A percentile compares a stretch with the other conserved stretches of the same genome.
These are phyloP conservation scores for Panorpa germanica DNA, from an alignment of 2,888 invertebrate species.

Conservation along the genomic window DNA sequence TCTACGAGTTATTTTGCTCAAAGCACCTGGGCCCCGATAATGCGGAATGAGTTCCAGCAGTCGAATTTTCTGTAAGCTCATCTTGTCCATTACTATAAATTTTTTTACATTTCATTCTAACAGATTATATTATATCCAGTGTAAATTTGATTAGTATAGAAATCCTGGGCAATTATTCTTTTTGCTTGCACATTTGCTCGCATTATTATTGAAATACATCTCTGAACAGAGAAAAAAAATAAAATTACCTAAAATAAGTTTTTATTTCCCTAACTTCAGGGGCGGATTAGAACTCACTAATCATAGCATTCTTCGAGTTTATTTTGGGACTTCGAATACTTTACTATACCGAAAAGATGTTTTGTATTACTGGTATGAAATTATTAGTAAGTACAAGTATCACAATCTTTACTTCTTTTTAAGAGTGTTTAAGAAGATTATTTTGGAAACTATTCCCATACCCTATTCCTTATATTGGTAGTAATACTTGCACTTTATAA, in stretches of 20 bases:
- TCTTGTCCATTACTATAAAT: not conserved
- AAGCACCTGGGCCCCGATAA: conserved; percentile 10
- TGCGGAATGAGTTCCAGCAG: conserved; percentile 7
- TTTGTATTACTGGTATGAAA: conserved; percentile 34
- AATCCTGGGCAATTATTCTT: too few species aligned
- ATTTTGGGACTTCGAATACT: conserved; percentile 23
- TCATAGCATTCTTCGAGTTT: conserved; percentile 25
- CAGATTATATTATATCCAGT: too few species aligned
- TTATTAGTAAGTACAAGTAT: conserved; percentile 27
- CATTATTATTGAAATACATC: conserved; percentile 1
- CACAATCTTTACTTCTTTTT: not conserved
- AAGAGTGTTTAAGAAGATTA: conserved; percentile 1
- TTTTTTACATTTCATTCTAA: conserved; percentile 3
- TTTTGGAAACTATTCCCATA: too few species aligned
- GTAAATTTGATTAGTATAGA: too few species aligned
- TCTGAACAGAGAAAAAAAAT: conserved; percentile 6
- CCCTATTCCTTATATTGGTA: too few species aligned
- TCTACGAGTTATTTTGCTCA: conserved; percentile 26
- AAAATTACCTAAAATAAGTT: conserved; percentile 11
- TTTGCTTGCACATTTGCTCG: too few species aligned
- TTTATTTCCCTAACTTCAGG: conserved; percentile 12
- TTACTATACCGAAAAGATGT: conserved; percentile 30
- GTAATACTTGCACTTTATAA: too few species aligned
- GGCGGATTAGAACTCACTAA: conserved; percentile 20
- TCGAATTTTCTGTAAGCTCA: conserved; percentile 2